Percentiles rank a stretch among this genome's conserved stretches.
phyloP scores from a whole-genome alignment of 2,113 vertebrate genomes.

The Gobiocypris rarus region DNA sequence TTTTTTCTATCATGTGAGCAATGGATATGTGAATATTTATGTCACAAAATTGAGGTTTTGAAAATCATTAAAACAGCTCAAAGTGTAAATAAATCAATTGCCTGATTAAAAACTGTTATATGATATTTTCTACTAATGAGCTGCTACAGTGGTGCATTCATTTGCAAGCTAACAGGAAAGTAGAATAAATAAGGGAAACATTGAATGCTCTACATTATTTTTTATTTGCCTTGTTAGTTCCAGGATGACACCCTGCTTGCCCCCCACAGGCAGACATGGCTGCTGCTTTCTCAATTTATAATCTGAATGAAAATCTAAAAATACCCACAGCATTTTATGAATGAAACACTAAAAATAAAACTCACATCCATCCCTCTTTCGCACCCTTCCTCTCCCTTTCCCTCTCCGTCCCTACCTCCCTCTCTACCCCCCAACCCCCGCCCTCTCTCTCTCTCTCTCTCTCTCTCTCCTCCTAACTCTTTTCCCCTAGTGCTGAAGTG shows the following conservation, averaged over 20 bases:
- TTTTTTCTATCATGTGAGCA: background rate
- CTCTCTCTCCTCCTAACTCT: no score
- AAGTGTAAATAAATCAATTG: slow-evolving; percentile 18
- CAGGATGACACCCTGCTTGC: slow-evolving; percentile 59
- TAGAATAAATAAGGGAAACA: slow-evolving; percentile 21
- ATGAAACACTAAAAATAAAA: slow-evolving; percentile 73
- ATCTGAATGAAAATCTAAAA: slow-evolving; percentile 75
- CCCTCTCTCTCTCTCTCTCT: background rate
- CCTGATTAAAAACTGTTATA: slow-evolving; percentile 32
- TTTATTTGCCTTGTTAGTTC: slow-evolving; percentile 60
- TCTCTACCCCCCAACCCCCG: slow-evolving; percentile 34
- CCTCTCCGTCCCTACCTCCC: no score
- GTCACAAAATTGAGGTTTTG: background rate
- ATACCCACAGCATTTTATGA: slow-evolving; percentile 67
- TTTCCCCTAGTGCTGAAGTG: slow-evolving; percentile 38
- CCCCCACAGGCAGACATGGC: slow-evolving; percentile 63
- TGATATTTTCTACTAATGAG: slow-evolving; percentile 62
- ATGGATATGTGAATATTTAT: background rate
- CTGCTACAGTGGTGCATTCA: slow-evolving; percentile 54
- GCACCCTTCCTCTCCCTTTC: background rate
- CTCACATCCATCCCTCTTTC: slow-evolving; percentile 60
- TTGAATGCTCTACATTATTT: slow-evolving; percentile 53
- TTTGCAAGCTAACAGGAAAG: slow-evolving; percentile 55
- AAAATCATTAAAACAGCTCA: background rate
- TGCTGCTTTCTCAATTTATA: slow-evolving; percentile 66